A percentile compares a stretch with the other conserved stretches of the same genome.
Evolutionary conservation across 2,113 vertebrate genomes (phyloP).

Genomic region (Chelonoidis abingdonii): DNA sequence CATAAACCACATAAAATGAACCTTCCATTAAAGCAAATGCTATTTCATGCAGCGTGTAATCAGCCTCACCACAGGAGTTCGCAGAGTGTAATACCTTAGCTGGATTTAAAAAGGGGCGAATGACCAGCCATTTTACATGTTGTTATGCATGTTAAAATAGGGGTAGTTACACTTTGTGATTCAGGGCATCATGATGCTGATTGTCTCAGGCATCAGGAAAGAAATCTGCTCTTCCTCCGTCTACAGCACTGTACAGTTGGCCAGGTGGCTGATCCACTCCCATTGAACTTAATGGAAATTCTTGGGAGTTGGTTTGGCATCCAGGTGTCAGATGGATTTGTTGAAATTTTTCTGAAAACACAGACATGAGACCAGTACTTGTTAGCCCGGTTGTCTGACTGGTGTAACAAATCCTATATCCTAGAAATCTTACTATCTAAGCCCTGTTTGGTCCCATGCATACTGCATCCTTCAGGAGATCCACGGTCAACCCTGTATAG

Average conservation of each 20-base stretch:
- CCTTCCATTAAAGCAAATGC: background rate
- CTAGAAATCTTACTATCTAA: background rate
- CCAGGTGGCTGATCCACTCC: background rate
- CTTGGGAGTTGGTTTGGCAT: background rate
- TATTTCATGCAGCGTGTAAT: background rate
- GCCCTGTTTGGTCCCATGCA: background rate
- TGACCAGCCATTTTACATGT: background rate
- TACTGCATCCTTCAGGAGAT: background rate
- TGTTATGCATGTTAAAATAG: background rate
- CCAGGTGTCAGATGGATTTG: background rate
- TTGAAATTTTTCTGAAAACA: background rate
- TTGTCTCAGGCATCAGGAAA: background rate
- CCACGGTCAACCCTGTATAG: no score
- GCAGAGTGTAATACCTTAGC: background rate
- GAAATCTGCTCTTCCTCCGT: background rate
- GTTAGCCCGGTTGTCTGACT: background rate
- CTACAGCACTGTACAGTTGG: background rate
- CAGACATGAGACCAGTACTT: background rate
- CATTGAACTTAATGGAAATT: background rate
- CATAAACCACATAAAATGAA: background rate
- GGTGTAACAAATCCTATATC: background rate
- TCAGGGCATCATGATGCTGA: background rate
- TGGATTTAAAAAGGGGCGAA: background rate
- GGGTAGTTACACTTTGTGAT: background rate
- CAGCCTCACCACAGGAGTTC: background rate